A percentile compares a stretch with the other conserved stretches of the same genome.
Evolutionary conservation across 1,140 invertebrate genomes (phyloP).

Genomic region (Scaptomyza montana): DNA sequence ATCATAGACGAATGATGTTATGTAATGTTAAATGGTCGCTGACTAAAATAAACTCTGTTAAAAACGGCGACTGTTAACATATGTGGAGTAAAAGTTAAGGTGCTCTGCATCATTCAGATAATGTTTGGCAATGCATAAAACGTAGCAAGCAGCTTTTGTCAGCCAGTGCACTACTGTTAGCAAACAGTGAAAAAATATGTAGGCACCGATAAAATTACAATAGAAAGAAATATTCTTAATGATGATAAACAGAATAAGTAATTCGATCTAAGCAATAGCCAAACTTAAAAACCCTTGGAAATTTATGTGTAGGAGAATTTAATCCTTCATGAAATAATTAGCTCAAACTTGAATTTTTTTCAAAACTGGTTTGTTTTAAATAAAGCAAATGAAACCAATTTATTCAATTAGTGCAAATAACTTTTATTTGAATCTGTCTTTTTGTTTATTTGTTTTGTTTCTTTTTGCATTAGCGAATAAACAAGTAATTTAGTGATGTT

Average conservation of each 20-base stretch:
- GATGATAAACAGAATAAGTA: too few species aligned
- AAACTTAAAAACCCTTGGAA: too few species aligned
- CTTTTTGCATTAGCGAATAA: conserved; percentile 55
- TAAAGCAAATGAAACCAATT: neutral
- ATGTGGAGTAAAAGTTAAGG: neutral
- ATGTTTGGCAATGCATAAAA: neutral
- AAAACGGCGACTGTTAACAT: neutral
- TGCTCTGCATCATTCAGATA: neutral
- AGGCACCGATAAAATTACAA: too few species aligned
- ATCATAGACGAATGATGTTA: too few species aligned
- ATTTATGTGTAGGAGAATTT: too few species aligned
- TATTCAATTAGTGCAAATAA: conserved; percentile 46
- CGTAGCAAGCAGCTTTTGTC: conserved; percentile 1
- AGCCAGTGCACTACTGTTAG: neutral
- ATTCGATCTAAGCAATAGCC: too few species aligned
- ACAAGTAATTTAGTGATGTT: conserved; percentile 73
- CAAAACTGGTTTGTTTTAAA: neutral
- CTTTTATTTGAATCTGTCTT: conserved; percentile 76
- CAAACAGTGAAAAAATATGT: too few species aligned
- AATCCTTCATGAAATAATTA: too few species aligned
- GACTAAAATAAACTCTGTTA: neutral
- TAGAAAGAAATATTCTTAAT: too few species aligned
- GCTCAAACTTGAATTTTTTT: too few species aligned
- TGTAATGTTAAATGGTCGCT: too few species aligned
- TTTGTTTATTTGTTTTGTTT: conserved; percentile 56